Evolutionary conservation across 2,888 invertebrate genomes (phyloP).

Genomic region (Pherbina coryleti): DNA sequence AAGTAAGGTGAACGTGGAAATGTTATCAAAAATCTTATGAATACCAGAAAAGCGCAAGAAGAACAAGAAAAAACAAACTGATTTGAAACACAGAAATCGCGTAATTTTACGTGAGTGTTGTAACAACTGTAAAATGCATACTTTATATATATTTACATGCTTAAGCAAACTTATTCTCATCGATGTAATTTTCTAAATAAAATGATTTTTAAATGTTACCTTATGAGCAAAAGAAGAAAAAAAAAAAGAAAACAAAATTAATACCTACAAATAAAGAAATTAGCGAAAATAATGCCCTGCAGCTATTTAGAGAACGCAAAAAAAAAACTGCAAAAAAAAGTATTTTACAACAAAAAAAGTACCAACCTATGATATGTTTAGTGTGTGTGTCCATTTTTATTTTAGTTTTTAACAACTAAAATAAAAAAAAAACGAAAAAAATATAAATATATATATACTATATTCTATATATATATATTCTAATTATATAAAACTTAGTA

Average conservation of each 20-base stretch:
- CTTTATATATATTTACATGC: not conserved
- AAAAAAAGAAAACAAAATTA: slow-evolving; percentile 32
- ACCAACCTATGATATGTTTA: not conserved
- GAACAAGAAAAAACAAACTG: slow-evolving; percentile 49
- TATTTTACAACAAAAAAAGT: slow-evolving; percentile 15
- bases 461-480: not conserved
- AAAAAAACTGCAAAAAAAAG: slow-evolving; percentile 26
- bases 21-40: too few species aligned
- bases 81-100: slow-evolving; percentile 24
- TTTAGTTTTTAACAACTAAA: not conserved
- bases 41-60: too few species aligned
- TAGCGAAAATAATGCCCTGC: slow-evolving; percentile 53
- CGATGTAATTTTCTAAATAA: not conserved
- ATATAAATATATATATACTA: not conserved
- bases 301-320: slow-evolving; percentile 53
- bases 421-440: slow-evolving; percentile 6
- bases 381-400: slow-evolving; percentile 3
- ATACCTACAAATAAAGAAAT: not conserved
- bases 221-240: slow-evolving; percentile 40
- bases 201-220: slow-evolving; percentile 52
- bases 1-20: not conserved
- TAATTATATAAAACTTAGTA: not conserved
- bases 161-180: not conserved
- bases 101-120: too few species aligned
- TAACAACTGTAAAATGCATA: not conserved